Evolutionary conservation across 2,888 invertebrate genomes (phyloP), one percentile per base, ranked within the genome.

Genomic region (Drosophila putrida): DNA sequence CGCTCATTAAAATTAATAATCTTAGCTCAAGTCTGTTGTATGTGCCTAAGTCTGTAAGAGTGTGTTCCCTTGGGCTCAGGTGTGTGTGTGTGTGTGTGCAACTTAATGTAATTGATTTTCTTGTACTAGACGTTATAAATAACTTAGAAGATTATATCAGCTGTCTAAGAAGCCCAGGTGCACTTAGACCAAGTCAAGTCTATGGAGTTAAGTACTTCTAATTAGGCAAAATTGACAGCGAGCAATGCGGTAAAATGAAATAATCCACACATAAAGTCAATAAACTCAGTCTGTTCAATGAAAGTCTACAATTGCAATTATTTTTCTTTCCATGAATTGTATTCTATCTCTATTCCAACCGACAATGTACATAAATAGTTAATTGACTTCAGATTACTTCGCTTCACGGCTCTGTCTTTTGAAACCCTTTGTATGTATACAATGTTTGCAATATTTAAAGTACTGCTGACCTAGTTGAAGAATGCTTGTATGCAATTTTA

Each of bases 1-100:
- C 65, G 71, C 72, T 79, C 85, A 79, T 87, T 83, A 87, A 78
- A 83, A 79, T 66, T 79, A 78, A 83, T 84, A 68, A 70, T 63
- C 68, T 50, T 64, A 71, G 64, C 54, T 61, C 54, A 62, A 43
- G 55, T 20, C 20, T 44, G 27, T 31, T 49, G n/a, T 33, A 25
- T 35, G 25, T n/a, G 20, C 10, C 0, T 25, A 54, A 36, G 15
- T 33, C 11, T 13, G n/a, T 13, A 9, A 33, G 33, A 49, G 8
- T 39, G 39, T n/a, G 10, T 10, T 33, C 33, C 35, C 43, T 43
- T 47, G 57, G 15, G 43, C 61, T 50, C 71, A 80, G 72, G 74
- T 79, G 83, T 68, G 73, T 62, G 57, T 46, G 63, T 41, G 65
- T 69, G 68, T 68, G 73, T 62, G 57, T 46, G 63, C 41, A 67